Percentiles rank a stretch among this genome's conserved stretches.
Evolutionary conservation across 2,113 vertebrate species (phyloP).

Genomic region (Cervus canadensis): DNA sequence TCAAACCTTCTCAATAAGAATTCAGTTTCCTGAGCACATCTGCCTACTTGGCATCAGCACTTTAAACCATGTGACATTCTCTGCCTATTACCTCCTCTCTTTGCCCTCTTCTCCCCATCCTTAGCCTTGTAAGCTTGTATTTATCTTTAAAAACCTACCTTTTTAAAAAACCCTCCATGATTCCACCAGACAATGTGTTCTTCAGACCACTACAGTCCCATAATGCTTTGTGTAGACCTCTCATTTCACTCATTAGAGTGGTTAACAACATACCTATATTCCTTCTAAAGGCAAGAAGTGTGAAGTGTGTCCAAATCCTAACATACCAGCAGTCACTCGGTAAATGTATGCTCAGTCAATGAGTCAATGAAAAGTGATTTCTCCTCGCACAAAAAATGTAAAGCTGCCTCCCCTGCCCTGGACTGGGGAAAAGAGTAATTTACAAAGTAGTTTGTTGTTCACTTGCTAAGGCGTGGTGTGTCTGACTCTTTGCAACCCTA

Average conservation of each 20-base stretch:
- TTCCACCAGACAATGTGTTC: background rate
- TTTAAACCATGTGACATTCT: background rate
- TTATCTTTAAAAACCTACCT: background rate
- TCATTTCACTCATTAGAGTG: background rate
- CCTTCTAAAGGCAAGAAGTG: background rate
- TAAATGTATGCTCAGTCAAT: background rate
- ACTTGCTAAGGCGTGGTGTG: accelerated
- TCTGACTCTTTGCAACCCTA: background rate
- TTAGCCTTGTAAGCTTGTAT: background rate
- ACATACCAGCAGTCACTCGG: background rate
- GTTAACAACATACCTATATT: background rate
- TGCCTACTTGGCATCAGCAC: background rate
- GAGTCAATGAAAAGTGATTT: background rate
- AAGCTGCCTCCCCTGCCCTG: background rate
- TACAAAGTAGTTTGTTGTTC: background rate
- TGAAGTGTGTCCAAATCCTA: background rate
- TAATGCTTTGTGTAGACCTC: background rate
- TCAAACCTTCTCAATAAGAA: background rate
- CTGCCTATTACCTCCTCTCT: background rate
- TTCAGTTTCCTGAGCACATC: background rate
- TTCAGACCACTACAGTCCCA: background rate
- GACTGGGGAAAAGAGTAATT: background rate
- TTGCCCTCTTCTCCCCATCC: background rate
- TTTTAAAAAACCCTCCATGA: background rate
- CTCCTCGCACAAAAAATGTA: background rate